Evolutionary conservation across 2,797 vertebrate genomes (phyloP), one percentile per base, ranked within the genome.

Genomic region (Nyctalus aviator): DNA sequence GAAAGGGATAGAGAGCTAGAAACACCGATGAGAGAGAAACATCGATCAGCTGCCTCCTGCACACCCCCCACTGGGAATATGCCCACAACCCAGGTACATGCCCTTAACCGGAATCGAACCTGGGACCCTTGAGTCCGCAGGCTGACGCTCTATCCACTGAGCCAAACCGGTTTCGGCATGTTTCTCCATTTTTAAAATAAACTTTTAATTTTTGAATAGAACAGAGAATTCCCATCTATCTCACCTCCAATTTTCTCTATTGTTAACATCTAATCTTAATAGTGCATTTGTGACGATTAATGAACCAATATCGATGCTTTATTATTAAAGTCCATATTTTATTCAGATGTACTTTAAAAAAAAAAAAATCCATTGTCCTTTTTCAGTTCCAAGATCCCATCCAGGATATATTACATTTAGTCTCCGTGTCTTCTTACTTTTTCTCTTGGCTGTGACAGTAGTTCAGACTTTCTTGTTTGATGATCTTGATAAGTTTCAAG

Each of bases 141-240:
- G 41, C 41, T 9, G 41, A 44, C 41, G 41, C 41, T 44, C 41
- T 44, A 44, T 44, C 41, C 41, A 44, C 41, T 9, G 8, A 44
- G 41, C 41, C 41, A 44, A 6, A 44, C 41, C 41, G 8, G 41
- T 44, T 44, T 44, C 8, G 41, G 41, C 41, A 44, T 44, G 8
- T 44, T 73, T 79, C 17, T 37, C 37, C 48, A 0, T 44, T 44
- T 75, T 71, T 27, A 50, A 64, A 48, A 59, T 73, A 84, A 48
- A 50, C 23, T 72, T 83, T 23, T 23, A 35, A 48, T 89, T 92
- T 89, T 81, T 92, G 37, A 88, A 35, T 44, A 93, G 46, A 37
- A 88, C 23, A 66, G 55, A 48, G 71, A 71, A 23, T 79, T 94
- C 14, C 23, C 25, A 73, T 76, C n/a, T 76, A 35, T 4, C 32